Percentiles rank a stretch among this genome's conserved stretches.
phyloP scores from a whole-genome alignment of 2,888 invertebrate genomes.

The Brassicogethes aeneus region DNA sequence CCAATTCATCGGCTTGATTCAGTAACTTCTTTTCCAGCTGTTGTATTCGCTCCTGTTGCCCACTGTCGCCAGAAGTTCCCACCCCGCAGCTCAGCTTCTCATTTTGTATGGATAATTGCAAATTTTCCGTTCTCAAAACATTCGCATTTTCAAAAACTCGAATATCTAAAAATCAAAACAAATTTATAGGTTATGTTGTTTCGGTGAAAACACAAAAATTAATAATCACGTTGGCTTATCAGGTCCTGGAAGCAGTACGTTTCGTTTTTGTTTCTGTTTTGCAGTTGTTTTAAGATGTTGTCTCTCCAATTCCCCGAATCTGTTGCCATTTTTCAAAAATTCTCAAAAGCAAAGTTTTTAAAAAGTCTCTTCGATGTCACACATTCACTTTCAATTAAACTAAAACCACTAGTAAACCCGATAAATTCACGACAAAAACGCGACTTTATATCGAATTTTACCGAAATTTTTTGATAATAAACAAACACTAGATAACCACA shows the following conservation, averaged over 20 bases:
- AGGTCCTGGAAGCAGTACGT: conserved; percentile 70
- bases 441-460: too few relatives aligned
- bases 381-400: too few relatives aligned
- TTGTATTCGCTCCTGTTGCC: conserved; percentile 47
- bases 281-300: conserved; percentile 59
- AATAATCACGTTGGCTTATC: conserved; percentile 68
- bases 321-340: not conserved
- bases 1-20: conserved; percentile 85
- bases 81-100: conserved; percentile 54
- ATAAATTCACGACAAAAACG: too few relatives aligned
- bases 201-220: conserved; percentile 3
- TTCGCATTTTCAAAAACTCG: conserved; percentile 77
- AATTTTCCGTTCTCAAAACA: conserved; percentile 71
- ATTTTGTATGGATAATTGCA: conserved; percentile 76
- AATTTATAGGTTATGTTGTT: conserved; percentile 10
- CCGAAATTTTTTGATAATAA: too few relatives aligned
- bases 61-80: conserved; percentile 32
- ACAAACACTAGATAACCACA: too few relatives aligned
- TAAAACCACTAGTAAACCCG: too few relatives aligned
- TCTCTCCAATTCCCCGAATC: conserved; percentile 52
- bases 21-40: conserved; percentile 79
- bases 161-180: conserved; percentile 54
- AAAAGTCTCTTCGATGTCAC: not conserved
- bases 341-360: not conserved
- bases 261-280: conserved; percentile 66